A percentile compares a stretch with the other conserved stretches of the same genome.
phyloP scores from a whole-genome alignment of 2,113 vertebrate species.

The Oryzias curvinotus region DNA sequence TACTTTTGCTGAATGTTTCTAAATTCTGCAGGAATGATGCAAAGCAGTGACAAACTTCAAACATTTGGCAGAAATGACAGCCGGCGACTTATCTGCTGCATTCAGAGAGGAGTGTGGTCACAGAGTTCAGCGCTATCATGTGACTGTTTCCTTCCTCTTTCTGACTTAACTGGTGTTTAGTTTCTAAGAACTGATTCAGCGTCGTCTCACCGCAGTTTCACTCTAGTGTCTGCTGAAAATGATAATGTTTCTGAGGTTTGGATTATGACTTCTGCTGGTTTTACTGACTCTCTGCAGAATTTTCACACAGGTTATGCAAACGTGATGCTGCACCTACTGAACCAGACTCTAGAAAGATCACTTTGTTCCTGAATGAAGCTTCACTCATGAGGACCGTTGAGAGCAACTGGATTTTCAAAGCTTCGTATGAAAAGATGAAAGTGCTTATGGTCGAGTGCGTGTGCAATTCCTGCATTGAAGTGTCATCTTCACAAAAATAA shows the following conservation, averaged over 20 bases:
- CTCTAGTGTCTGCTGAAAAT: background rate
- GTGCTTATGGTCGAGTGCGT: background rate
- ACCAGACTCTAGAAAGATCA: too few species aligned
- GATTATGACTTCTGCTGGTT: background rate
- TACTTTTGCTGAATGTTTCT: too few species aligned
- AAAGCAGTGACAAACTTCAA: too few species aligned
- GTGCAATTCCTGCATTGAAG: background rate
- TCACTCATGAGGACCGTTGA: too few species aligned
- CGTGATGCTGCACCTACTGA: too few species aligned
- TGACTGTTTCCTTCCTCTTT: slow-evolving; percentile 41
- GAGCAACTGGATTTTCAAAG: too few species aligned
- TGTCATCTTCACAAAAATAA: slow-evolving; percentile 19
- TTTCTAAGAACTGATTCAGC: slow-evolving; percentile 35
- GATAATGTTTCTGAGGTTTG: too few species aligned
- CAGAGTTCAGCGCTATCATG: background rate
- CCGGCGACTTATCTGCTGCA: slow-evolving; percentile 17
- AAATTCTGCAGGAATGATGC: too few species aligned
- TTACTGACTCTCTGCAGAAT: background rate
- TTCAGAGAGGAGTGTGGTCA: slow-evolving; percentile 4
- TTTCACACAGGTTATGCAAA: too few species aligned
- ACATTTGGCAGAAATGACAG: slow-evolving; percentile 7
- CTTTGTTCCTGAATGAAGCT: too few species aligned
- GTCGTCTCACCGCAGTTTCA: slow-evolving; percentile 10
- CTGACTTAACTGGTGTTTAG: background rate
- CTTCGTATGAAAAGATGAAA: too few species aligned